phyloP scores from a whole-genome alignment of 2,113 vertebrate genomes.

The Onychorhynchus coronatus region DNA sequence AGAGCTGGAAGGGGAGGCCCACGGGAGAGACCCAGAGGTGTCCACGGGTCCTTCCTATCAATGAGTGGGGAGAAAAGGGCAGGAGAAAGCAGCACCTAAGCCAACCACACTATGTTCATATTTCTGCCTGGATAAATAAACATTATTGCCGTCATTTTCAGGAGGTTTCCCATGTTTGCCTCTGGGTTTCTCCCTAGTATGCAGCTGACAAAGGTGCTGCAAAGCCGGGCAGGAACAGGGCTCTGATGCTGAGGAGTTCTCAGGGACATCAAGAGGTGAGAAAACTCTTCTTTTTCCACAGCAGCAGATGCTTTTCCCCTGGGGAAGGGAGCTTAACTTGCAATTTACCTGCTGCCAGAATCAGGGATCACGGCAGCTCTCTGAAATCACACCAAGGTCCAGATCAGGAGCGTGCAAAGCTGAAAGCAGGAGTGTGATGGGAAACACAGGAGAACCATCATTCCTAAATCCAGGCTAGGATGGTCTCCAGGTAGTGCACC shows the following conservation, averaged over 20 bases:
- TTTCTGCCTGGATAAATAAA: neutral
- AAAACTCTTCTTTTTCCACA: neutral
- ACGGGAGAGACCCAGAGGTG: neutral
- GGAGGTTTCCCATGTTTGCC: accelerated
- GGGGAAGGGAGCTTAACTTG: neutral
- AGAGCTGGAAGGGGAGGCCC: neutral
- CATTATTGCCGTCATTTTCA: accelerated
- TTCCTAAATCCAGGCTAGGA: neutral
- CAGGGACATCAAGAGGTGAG: neutral
- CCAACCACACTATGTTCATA: accelerated
- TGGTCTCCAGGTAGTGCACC: accelerated
- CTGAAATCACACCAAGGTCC: neutral
- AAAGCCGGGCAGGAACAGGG: neutral
- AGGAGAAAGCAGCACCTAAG: accelerated
- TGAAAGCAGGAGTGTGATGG: neutral
- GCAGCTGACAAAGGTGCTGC: neutral
- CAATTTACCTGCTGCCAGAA: neutral
- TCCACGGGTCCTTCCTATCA: neutral
- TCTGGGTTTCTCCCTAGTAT: neutral
- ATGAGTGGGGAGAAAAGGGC: neutral
- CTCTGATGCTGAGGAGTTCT: neutral
- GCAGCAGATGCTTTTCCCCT: neutral
- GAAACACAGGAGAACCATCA: neutral
- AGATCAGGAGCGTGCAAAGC: neutral
- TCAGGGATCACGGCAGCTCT: neutral